phyloP scores from a whole-genome alignment of 2,888 invertebrate genomes.

The Lumbricus terrestris region DNA sequence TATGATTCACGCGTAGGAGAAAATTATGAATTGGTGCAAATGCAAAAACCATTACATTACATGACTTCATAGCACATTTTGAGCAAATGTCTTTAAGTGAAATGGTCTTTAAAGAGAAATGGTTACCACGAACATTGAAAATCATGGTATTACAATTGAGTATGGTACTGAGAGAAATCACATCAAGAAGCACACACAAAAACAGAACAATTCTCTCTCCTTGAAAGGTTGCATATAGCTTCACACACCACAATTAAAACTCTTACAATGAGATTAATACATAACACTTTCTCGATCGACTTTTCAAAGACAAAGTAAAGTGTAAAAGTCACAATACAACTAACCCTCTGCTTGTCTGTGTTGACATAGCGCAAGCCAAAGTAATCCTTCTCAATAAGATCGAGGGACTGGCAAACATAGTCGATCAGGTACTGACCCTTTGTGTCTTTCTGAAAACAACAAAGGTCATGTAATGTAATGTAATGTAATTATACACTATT shows the following conservation, averaged over 20 bases:
- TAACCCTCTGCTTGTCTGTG: conserved; percentile 88
- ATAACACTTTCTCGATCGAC: too few relatives aligned
- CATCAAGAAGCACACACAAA: neutral
- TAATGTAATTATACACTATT: neutral
- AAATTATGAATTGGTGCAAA: neutral
- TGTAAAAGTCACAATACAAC: conserved; percentile 46
- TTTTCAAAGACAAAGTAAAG: neutral
- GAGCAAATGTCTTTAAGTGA: neutral
- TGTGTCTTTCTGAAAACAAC: conserved; percentile 77
- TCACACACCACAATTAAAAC: neutral
- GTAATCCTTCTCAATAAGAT: conserved; percentile 91
- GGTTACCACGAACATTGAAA: neutral
- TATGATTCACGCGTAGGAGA: neutral
- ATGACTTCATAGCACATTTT: neutral
- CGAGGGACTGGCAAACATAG: conserved; percentile 86
- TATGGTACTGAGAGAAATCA: neutral
- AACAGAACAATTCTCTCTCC: neutral
- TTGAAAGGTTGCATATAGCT: neutral
- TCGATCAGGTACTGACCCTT: conserved; percentile 86
- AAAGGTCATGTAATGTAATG: neutral
- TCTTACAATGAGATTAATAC: neutral
- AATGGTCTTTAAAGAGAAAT: neutral
- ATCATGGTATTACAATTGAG: neutral
- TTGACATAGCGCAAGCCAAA: conserved; percentile 92
- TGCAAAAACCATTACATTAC: neutral